Evolutionary conservation across 2,888 invertebrate species (phyloP).

Genomic region (Chymomyza caudatula): DNA sequence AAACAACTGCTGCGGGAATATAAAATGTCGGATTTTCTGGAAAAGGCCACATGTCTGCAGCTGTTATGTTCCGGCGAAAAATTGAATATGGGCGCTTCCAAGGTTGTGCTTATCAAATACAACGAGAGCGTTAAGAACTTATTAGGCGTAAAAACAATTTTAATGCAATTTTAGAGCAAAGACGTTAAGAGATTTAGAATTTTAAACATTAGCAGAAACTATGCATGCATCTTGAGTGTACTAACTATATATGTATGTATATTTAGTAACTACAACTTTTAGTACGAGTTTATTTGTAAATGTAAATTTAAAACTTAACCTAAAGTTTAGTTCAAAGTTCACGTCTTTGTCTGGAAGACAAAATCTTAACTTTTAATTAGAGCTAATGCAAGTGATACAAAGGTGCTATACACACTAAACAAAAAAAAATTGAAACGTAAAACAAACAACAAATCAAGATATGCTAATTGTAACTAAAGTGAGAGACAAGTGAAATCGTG

Average conservation of each 20-base stretch:
- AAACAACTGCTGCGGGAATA: constrained; percentile 82
- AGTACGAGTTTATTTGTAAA: constrained; percentile 31
- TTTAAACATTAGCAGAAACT: constrained; percentile 25
- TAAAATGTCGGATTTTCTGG: constrained; percentile 88
- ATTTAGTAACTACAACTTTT: constrained; percentile 39
- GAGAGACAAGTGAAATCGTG: constrained; percentile 20
- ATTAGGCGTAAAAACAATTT: constrained; percentile 88
- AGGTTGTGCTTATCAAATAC: constrained; percentile 89
- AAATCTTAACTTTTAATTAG: constrained; percentile 42
- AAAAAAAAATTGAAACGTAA: constrained; percentile 30
- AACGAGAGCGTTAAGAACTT: constrained; percentile 90
- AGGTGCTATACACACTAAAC: constrained; percentile 72
- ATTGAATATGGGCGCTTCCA: constrained; percentile 88
- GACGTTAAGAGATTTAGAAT: constrained; percentile 2
- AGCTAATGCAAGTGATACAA: constrained; percentile 72
- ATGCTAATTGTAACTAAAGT: constrained; percentile 4
- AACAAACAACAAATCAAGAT: constrained; percentile 23
- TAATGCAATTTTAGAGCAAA: constrained; percentile 81
- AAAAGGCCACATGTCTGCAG: constrained; percentile 89
- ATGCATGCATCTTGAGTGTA: constrained; percentile 24
- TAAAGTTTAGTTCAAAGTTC: background rate
- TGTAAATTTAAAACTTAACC: constrained; percentile 6
- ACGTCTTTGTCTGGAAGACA: constrained; percentile 60
- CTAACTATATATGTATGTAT: constrained; percentile 24
- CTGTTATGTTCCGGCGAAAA: constrained; percentile 88